Evolutionary conservation across 2,797 vertebrate genomes (phyloP).

Genomic region (Pipistrellus nathusii): DNA sequence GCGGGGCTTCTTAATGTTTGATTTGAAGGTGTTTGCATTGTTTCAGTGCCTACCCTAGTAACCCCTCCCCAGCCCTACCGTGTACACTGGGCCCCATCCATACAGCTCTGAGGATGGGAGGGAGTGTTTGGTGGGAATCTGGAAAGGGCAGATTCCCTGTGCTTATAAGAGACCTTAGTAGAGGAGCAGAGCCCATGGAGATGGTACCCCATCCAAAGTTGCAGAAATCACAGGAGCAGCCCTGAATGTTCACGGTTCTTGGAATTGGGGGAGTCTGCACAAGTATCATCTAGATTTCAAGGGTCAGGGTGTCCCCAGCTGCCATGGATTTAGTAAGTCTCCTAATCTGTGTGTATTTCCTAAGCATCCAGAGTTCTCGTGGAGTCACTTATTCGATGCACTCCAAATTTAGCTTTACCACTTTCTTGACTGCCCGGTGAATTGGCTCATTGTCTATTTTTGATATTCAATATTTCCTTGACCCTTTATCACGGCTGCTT

Average conservation of each 20-base stretch:
- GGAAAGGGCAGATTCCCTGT: neutral
- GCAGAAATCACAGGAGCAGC: neutral
- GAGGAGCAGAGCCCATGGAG: neutral
- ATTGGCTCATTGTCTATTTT: slow-evolving; percentile 34
- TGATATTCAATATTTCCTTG: neutral
- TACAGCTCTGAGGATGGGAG: neutral
- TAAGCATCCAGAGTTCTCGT: neutral
- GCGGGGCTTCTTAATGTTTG: neutral
- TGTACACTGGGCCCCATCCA: neutral
- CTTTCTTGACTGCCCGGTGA: slow-evolving; percentile 6
- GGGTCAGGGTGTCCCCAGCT: neutral
- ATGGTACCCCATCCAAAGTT: neutral
- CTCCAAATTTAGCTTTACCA: neutral
- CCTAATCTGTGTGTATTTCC: neutral
- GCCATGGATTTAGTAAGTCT: neutral
- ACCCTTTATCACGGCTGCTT: neutral
- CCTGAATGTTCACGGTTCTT: neutral
- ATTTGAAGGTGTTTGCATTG: slow-evolving; percentile 14
- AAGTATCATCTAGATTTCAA: slow-evolving; percentile 7
- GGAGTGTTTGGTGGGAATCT: neutral
- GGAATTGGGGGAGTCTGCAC: neutral
- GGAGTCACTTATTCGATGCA: neutral
- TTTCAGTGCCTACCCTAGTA: neutral
- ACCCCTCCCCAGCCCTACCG: no score
- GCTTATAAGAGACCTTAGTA: neutral